phyloP scores from a whole-genome alignment of 30 jellyfish, hydroid and myxozoan genomes.

The Haliclystus octoradiatus region DNA sequence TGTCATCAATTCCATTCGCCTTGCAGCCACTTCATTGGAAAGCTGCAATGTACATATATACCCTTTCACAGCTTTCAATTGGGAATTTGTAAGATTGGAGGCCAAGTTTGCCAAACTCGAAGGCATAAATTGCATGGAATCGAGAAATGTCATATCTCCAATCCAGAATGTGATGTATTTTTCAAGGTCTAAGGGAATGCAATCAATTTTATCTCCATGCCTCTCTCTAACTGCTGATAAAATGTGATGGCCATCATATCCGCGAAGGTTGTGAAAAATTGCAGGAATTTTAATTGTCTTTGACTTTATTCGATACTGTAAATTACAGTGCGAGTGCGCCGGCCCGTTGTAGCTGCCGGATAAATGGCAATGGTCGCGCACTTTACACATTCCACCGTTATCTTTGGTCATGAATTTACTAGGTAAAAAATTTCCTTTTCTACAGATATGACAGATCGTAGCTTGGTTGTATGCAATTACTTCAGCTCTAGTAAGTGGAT shows the following conservation, averaged over 20 bases:
- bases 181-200: conserved; percentile 22
- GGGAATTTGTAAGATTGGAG: conserved; percentile 8
- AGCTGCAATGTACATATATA: neutral
- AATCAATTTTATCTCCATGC: conserved; percentile 1
- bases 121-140: conserved; percentile 23
- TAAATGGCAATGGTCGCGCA: conserved; percentile 36
- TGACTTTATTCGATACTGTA: conserved; percentile 13
- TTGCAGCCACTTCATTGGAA: neutral
- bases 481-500: neutral
- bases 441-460: conserved; percentile 13
- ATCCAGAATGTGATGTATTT: conserved; percentile 21
- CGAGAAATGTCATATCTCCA: conserved; percentile 17
- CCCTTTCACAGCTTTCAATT: neutral
- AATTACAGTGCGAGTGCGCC: conserved; percentile 35
- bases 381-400: neutral
- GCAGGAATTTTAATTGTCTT: conserved; percentile 39
- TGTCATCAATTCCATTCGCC: conserved; percentile 2
- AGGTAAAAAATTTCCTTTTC: conserved; percentile 4
- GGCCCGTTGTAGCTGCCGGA: conserved; percentile 46
- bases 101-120: conserved; percentile 25
- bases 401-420: neutral
- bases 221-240: conserved; percentile 21
- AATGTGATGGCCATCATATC: conserved; percentile 39
- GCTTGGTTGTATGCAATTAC: neutral
- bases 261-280: conserved; percentile 43